Percentiles rank a stretch among this genome's conserved stretches.
phyloP scores from a whole-genome alignment of 2,888 invertebrate species.

The Neocrepidodera transversa region DNA sequence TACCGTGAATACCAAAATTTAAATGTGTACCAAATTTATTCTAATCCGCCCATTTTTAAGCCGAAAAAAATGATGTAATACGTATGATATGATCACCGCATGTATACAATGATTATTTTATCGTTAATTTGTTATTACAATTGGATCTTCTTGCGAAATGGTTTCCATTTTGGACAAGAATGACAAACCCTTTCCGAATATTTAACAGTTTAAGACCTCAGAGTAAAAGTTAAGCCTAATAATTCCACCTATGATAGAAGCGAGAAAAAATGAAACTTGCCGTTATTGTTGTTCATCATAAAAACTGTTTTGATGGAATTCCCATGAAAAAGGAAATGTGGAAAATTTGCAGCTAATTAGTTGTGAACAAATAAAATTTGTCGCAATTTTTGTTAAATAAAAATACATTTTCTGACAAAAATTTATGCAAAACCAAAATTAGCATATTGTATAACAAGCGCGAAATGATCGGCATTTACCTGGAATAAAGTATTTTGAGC shows the following conservation, averaged over 20 bases:
- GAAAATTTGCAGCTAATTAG: too few species aligned
- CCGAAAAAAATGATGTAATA: conserved; percentile 3
- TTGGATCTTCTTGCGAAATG: conserved; percentile 32
- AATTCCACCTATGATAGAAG: conserved; percentile 11
- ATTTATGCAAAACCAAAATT: too few species aligned
- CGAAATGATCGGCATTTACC: too few species aligned
- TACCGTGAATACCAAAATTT: not conserved
- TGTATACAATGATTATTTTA: conserved; percentile 22
- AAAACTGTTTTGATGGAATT: too few species aligned
- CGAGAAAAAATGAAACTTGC: too few species aligned
- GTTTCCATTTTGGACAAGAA: conserved; percentile 31
- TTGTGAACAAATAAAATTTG: too few species aligned
- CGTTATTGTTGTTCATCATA: too few species aligned
- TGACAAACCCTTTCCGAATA: conserved; percentile 32
- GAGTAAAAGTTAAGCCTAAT: not conserved
- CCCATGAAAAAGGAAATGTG: too few species aligned
- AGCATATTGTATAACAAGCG: too few species aligned
- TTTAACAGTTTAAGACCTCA: conserved; percentile 25
- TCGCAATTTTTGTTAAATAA: too few species aligned
- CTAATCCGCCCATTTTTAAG: not conserved
- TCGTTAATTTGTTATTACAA: conserved; percentile 22
- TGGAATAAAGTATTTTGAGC: too few species aligned
- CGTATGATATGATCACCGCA: conserved; percentile 14
- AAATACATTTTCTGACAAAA: too few species aligned
- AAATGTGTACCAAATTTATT: not conserved